Base-by-base conservation (phyloP, 2,113 vertebrate genomes). In the Sylvietta virens region DNA sequence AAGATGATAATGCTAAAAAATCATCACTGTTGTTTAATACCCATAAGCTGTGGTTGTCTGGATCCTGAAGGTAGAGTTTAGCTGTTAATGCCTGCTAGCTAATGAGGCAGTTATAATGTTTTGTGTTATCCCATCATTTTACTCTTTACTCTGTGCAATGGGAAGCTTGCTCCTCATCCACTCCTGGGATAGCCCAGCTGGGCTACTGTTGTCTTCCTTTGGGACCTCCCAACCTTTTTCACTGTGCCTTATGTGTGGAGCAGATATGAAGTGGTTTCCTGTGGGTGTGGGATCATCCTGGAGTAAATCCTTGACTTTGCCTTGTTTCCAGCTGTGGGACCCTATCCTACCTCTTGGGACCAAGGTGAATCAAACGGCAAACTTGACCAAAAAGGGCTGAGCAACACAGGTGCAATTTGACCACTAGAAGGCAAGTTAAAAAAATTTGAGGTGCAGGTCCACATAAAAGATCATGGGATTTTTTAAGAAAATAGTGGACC, bases 201-300 rank as follows among this genome's bases (percentile, higher is more conserved):
- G 60, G 45, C 11, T 30, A 6, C 14, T 60, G 30, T 26, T 18
- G 3, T 6, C 47, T 70, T 53, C 57, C 14, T 76, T 27, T 62
- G 57, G 21, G 35, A 60, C 26, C 35, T 84, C 35, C 44, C 48
- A 85, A 0, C 30, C 1, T 0, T 60, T 21, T 14, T 64, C 0
- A 0, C 30, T 74, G 40, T 35, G 30, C 31, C 17, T 71, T 21
- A 14, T 21, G 24, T 1, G 3, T 37, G 28, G 44, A 88, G 27
- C 21, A 28, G 12, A 26, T 58, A 45, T 5, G 5, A 70, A 73
- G n/a, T 30, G 16, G 22, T 73, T 39, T 6, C 23, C 33, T 72
- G 10, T 44, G 51, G 27, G 6, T 39, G 40, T 65, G 45, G 40
- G 26, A 31, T 71, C 60, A 66, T 79, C 20, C 70, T 54, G 64